Evolutionary conservation across 2,797 vertebrate genomes (phyloP).

Genomic region (Podargus strigoides): DNA sequence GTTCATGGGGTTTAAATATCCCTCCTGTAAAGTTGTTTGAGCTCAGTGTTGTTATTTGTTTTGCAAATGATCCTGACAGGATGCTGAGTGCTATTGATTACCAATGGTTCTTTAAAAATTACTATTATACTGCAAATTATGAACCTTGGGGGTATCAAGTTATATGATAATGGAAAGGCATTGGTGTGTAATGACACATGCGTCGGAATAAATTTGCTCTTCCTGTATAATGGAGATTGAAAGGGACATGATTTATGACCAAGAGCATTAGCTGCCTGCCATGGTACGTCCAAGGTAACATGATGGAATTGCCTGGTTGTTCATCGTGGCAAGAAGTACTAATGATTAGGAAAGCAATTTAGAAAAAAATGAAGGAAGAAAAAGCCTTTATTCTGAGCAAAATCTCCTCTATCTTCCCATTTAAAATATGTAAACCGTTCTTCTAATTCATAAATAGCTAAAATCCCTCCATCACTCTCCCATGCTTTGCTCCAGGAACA

Average conservation of each 20-base stretch:
- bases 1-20: constrained; percentile 58
- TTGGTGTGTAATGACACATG: constrained; percentile 32
- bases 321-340: neutral
- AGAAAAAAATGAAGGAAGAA: neutral
- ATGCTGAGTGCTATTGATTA: constrained; percentile 58
- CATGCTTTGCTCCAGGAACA: neutral
- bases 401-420: neutral
- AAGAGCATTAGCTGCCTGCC: constrained; percentile 16
- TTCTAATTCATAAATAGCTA: neutral
- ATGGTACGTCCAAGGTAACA: neutral
- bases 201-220: constrained; percentile 50
- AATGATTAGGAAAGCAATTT: neutral
- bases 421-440: neutral
- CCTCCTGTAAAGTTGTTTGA: constrained; percentile 40
- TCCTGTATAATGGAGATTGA: constrained; percentile 40
- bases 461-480: neutral
- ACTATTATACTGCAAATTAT: constrained; percentile 35
- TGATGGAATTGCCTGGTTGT: neutral
- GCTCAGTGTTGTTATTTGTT: constrained; percentile 36
- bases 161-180: constrained; percentile 31
- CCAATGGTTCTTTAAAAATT: constrained; percentile 54
- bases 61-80: constrained; percentile 56
- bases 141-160: constrained; percentile 26
- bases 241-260: constrained; percentile 45
- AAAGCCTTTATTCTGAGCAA: neutral